Percentiles rank a stretch among this genome's conserved stretches.
These are phyloP conservation scores for Kradibia gibbosae DNA, from an alignment of 1,140 invertebrate species.

Conservation along the genomic window DNA sequence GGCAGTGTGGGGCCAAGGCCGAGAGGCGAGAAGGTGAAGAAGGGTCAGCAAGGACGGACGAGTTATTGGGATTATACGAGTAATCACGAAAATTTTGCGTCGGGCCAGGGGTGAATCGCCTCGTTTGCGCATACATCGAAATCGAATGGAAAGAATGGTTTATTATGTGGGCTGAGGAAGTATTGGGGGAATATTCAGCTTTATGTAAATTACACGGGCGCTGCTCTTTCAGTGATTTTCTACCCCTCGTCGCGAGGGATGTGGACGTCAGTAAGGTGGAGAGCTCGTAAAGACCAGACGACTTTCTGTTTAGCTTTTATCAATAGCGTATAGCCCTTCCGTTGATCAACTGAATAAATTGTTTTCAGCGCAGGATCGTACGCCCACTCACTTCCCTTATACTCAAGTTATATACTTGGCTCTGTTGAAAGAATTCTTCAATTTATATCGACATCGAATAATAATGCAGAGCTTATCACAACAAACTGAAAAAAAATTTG, in stretches of 20 bases:
- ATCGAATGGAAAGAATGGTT: constrained; percentile 22
- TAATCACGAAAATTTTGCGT: constrained; percentile 53
- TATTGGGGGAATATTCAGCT: constrained; percentile 36
- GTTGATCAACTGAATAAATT: not conserved
- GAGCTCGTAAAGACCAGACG: not conserved
- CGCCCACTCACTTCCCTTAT: not conserved
- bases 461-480: no score
- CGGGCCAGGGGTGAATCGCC: not conserved
- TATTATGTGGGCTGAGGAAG: constrained; percentile 16
- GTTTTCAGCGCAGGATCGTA: not conserved
- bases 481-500: no score
- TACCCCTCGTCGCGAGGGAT: not conserved
- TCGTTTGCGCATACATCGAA: not conserved
- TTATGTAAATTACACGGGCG: constrained; percentile 44
- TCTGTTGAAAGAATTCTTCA: no score
- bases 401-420: not conserved
- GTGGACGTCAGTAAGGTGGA: no score
- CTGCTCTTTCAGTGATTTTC: constrained; percentile 19
- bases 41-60: constrained; percentile 32
- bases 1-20: not conserved
- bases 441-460: no score
- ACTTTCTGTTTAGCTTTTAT: not conserved
- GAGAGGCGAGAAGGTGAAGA: not conserved
- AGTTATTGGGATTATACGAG: constrained; percentile 45
- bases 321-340: not conserved